Base-by-base conservation (phyloP, 2,797 vertebrate species). In the Pangasius djambal region DNA sequence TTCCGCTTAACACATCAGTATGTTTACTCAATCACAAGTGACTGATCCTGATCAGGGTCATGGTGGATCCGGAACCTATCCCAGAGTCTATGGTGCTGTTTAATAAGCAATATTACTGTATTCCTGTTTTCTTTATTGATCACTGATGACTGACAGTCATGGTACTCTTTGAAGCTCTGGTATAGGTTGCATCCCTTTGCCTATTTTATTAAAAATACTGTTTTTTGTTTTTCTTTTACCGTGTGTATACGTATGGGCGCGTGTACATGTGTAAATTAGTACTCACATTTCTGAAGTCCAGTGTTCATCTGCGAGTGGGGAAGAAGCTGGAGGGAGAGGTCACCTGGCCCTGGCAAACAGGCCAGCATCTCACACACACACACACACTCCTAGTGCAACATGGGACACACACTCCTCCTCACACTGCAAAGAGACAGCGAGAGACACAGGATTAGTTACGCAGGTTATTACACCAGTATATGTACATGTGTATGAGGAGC, bases 271-370 rank as follows among this genome's bases (percentile, higher is more conserved):
- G 86, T 77, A 52, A 40, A 48, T 70, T 63, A 70, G 89, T 94
- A 98, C 98, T 98, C 97, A 99, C 98, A 99, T 99, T 99, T 99
- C 98, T 99, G 98, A 98, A 97, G 97, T 98, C 98, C 98, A 98
- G 98, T 97, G 98, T 99, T 99, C 98, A 99, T 99, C 98, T 99
- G 98, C 97, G 97, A 97, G 97, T 98, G 97, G 97, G 98, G 97
- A 96, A 98, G 97, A 98, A 98, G 97, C 97, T 97, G 98, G 95
- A 99, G 97, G 97, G 97, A 97, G 97, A 98, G 97, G 97, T 99
- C 98, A 96, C 97, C 97, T 97, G 98, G 98, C 97, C 98, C 97
- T 96, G 97, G 97, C 92, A 98, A 97, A 97, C 98, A 99, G 98
- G 98, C 98, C 97, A 99, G 98, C 98, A 99, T 98, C 97, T 97